Evolutionary conservation across 2,888 invertebrate genomes (phyloP).

Genomic region (Epirrhoe tristata): DNA sequence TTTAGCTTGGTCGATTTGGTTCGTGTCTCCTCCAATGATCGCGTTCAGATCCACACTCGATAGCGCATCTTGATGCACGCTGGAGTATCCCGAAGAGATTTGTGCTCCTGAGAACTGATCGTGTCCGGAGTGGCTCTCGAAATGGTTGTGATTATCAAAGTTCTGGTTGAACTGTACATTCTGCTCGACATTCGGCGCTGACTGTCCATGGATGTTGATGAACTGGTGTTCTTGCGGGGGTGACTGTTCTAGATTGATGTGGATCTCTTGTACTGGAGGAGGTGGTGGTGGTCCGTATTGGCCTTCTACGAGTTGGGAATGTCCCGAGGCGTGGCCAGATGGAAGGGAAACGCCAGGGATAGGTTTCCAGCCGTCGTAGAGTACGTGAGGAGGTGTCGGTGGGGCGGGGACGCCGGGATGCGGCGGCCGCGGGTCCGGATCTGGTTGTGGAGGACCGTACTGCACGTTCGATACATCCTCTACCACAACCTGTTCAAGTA

Average conservation of each 20-base stretch:
- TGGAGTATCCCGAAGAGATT: conserved; percentile 72
- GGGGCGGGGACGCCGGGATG: conserved; percentile 90
- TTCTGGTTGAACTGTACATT: conserved; percentile 24
- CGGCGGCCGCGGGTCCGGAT: conserved; percentile 85
- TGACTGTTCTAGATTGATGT: conserved; percentile 63
- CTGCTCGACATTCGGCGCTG: conserved; percentile 10
- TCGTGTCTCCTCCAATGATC: conserved; percentile 76
- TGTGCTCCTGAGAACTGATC: conserved; percentile 54
- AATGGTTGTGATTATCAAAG: conserved; percentile 6
- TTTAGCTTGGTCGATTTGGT: conserved; percentile 79
- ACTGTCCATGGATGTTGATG: conserved; percentile 22
- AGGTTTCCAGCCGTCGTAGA: conserved; percentile 95
- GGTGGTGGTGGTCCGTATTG: conserved; percentile 73
- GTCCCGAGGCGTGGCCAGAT: conserved; percentile 52
- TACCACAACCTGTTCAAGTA: conserved; percentile 66
- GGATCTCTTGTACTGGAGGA: conserved; percentile 62
- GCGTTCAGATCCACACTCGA: conserved; percentile 74
- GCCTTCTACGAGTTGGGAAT: conserved; percentile 52
- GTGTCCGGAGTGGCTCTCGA: conserved; percentile 8
- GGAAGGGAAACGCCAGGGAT: conserved; percentile 88
- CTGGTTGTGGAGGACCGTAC: conserved; percentile 86
- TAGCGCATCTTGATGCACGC: conserved; percentile 77
- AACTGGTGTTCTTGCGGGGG: conserved; percentile 50
- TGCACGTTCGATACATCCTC: conserved; percentile 69
- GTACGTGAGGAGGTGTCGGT: conserved; percentile 90